phyloP scores from a whole-genome alignment of 1,140 invertebrate genomes.

The Asobara japonica region DNA sequence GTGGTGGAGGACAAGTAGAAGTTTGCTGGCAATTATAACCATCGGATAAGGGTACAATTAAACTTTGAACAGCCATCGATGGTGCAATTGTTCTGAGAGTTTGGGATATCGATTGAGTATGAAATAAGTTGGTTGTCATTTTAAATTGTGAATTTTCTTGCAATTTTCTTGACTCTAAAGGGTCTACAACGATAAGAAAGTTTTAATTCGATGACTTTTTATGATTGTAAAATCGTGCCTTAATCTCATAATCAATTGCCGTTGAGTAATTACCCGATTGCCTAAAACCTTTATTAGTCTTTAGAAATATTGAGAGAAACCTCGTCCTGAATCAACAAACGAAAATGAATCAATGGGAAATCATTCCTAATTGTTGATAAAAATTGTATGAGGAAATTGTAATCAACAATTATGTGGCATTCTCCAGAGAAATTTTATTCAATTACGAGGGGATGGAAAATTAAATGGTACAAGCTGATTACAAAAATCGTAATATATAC shows the following conservation, averaged over 20 bases:
- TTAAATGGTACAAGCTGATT: not conserved
- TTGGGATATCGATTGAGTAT: slow-evolving; percentile 17
- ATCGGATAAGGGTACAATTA: slow-evolving; percentile 54
- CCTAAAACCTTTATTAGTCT: too few relatives aligned
- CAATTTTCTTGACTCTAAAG: not conserved
- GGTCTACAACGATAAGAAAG: too few relatives aligned
- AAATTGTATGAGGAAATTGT: not conserved
- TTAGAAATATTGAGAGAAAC: too few relatives aligned
- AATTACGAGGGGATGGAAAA: not conserved
- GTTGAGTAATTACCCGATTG: too few relatives aligned
- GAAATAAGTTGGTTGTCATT: not conserved
- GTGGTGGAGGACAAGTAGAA: slow-evolving; percentile 32
- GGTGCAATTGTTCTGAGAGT: slow-evolving; percentile 19
- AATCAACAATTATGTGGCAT: not conserved
- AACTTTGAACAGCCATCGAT: slow-evolving; percentile 49
- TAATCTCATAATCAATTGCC: too few relatives aligned
- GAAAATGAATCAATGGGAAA: not conserved
- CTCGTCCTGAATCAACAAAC: too few relatives aligned
- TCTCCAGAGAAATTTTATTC: not conserved
- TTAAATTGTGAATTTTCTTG: not conserved
- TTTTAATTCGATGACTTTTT: too few relatives aligned
- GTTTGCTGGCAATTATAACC: slow-evolving; percentile 48
- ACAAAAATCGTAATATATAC: not conserved
- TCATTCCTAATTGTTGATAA: not conserved
- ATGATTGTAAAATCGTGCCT: too few relatives aligned